phyloP scores from a whole-genome alignment of 2,888 invertebrate species.

The Mythimna vitellina region DNA sequence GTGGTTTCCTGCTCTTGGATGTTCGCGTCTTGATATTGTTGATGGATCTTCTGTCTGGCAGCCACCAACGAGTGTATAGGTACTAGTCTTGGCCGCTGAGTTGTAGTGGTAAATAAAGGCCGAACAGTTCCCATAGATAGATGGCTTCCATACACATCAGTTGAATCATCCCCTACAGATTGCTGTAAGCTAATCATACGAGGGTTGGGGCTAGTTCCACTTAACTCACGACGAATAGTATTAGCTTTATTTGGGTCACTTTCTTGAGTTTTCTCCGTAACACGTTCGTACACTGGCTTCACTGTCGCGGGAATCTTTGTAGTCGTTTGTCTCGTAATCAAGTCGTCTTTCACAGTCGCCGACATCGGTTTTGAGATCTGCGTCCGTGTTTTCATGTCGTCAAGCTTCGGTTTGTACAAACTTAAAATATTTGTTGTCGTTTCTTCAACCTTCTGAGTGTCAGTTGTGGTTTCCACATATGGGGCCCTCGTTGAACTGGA shows the following conservation, averaged over 20 bases:
- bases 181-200: slow-evolving; percentile 91
- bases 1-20: slow-evolving; percentile 85
- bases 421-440: slow-evolving; percentile 81
- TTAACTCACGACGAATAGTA: slow-evolving; percentile 91
- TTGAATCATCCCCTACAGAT: slow-evolving; percentile 92
- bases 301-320: slow-evolving; percentile 81
- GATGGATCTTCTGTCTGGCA: slow-evolving; percentile 86
- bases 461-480: slow-evolving; percentile 78
- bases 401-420: slow-evolving; percentile 80
- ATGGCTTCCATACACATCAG: slow-evolving; percentile 93
- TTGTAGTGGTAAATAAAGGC: slow-evolving; percentile 93
- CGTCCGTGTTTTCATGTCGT: slow-evolving; percentile 78
- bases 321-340: slow-evolving; percentile 84
- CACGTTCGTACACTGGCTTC: slow-evolving; percentile 90
- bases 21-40: slow-evolving; percentile 82
- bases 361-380: slow-evolving; percentile 83
- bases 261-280: slow-evolving; percentile 83
- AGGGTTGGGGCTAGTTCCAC: slow-evolving; percentile 90
- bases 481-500: slow-evolving; percentile 78
- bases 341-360: slow-evolving; percentile 78
- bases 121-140: slow-evolving; percentile 92
- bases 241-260: slow-evolving; percentile 88
- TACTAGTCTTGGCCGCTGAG: slow-evolving; percentile 89
- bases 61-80: slow-evolving; percentile 88
- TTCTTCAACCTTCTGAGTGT: slow-evolving; percentile 67